These are phyloP conservation scores for Orchesella flavescens DNA, from an alignment of 2,888 invertebrate genomes.

Conservation along the genomic window DNA sequence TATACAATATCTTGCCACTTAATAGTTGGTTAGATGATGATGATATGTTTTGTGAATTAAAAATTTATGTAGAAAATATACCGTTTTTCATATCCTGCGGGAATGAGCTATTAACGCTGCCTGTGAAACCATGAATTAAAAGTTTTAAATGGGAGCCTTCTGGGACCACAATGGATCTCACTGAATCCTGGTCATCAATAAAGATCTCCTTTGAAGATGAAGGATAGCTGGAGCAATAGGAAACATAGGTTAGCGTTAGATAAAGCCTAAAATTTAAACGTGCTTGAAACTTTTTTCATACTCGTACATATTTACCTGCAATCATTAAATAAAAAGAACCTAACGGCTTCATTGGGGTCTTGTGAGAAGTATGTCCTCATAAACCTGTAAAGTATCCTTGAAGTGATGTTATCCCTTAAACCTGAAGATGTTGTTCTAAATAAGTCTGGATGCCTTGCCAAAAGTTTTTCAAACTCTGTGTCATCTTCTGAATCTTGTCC, in stretches of 20 bases:
- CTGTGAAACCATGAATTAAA: neutral
- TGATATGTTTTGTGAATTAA: too few species aligned
- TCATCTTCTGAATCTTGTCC: neutral
- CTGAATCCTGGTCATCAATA: neutral
- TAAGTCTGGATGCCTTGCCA: neutral
- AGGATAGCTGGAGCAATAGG: neutral
- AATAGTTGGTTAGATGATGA: too few species aligned
- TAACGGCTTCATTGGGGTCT: neutral
- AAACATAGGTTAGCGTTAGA: too few species aligned
- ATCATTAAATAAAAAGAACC: neutral
- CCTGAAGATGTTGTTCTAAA: neutral
- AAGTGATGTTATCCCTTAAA: neutral
- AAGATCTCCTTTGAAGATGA: neutral
- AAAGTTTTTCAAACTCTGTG: neutral
- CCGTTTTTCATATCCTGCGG: constrained; percentile 11
- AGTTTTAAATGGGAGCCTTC: neutral
- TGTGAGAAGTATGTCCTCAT: neutral
- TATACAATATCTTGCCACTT: too few species aligned
- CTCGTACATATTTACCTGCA: neutral
- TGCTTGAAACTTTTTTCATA: neutral
- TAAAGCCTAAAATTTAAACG: neutral
- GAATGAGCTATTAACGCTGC: neutral
- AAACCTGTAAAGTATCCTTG: neutral
- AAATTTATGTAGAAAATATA: too few species aligned
- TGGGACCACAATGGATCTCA: neutral